Evolutionary conservation across 1,140 invertebrate genomes (phyloP).

Genomic region (Tetramorium parvispinum): DNA sequence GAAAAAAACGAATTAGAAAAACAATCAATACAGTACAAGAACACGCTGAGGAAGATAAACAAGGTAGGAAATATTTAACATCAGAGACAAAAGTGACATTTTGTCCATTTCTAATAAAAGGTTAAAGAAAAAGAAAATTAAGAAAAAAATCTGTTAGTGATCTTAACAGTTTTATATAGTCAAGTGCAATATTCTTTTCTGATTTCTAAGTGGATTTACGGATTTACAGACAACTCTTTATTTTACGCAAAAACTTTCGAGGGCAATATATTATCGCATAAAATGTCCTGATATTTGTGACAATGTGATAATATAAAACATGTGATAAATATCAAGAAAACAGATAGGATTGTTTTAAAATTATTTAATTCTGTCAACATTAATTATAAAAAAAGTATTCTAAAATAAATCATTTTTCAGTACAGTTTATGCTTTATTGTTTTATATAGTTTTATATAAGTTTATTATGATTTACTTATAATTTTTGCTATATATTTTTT

Average conservation of each 20-base stretch:
- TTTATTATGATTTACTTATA: not conserved
- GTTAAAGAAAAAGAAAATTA: not conserved
- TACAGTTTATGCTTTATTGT: not conserved
- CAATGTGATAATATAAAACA: not conserved
- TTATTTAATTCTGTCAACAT: slow-evolving; percentile 12
- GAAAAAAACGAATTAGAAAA: slow-evolving; percentile 64
- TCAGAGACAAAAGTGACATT: slow-evolving; percentile 3
- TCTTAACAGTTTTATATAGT: not conserved
- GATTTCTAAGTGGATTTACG: not conserved
- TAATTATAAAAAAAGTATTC: not conserved
- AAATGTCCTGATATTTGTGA: not conserved
- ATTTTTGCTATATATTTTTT: not conserved
- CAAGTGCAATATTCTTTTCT: not conserved
- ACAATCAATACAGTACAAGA: slow-evolving; percentile 12
- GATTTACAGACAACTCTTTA: not conserved
- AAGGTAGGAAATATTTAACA: slow-evolving; percentile 67
- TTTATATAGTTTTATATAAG: not conserved
- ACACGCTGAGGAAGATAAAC: slow-evolving; percentile 56
- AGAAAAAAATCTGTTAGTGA: not conserved
- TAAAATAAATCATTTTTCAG: slow-evolving; percentile 13
- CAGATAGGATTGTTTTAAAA: not conserved
- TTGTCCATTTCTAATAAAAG: not conserved
- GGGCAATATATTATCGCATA: not conserved
- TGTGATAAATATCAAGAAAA: not conserved
- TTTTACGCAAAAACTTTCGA: not conserved